Evolutionary conservation across 2,113 vertebrate genomes (phyloP).

Genomic region (Nycticebus coucang): DNA sequence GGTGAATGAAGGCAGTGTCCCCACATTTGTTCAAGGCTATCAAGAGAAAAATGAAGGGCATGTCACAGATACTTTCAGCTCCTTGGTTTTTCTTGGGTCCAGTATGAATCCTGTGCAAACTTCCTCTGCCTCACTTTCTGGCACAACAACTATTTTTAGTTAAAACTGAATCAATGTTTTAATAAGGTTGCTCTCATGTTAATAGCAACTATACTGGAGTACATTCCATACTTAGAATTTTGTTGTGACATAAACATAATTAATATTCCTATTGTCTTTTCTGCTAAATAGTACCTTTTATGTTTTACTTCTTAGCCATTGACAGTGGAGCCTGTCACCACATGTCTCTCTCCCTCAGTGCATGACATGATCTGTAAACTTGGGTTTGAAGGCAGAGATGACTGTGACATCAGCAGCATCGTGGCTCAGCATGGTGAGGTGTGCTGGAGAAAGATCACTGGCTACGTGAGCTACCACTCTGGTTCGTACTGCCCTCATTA

Average conservation of each 20-base stretch:
- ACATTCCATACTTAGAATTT: background rate
- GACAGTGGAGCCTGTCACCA: background rate
- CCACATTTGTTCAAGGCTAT: too few relatives aligned
- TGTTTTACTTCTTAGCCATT: conserved; percentile 80
- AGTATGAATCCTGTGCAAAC: too few relatives aligned
- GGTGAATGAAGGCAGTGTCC: too few relatives aligned
- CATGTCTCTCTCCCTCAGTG: conserved; percentile 86
- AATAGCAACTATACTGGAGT: background rate
- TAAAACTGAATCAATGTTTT: background rate
- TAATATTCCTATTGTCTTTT: background rate
- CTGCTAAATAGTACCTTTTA: background rate
- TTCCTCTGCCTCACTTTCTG: too few relatives aligned
- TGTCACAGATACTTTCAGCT: too few relatives aligned
- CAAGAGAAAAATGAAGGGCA: too few relatives aligned
- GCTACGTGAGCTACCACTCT: conserved; percentile 77
- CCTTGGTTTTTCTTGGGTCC: too few relatives aligned
- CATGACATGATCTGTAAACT: conserved; percentile 83
- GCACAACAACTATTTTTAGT: background rate
- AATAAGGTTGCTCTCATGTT: background rate
- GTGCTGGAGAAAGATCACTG: conserved; percentile 80
- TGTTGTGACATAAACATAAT: background rate
- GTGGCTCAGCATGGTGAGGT: conserved; percentile 78
- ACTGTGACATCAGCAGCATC: conserved; percentile 72
- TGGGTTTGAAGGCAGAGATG: conserved; percentile 82
- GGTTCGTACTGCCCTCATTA: conserved; percentile 75